Conservation (phyloP, 1,140 invertebrate genomes). For the Theocolax elegans region DNA sequence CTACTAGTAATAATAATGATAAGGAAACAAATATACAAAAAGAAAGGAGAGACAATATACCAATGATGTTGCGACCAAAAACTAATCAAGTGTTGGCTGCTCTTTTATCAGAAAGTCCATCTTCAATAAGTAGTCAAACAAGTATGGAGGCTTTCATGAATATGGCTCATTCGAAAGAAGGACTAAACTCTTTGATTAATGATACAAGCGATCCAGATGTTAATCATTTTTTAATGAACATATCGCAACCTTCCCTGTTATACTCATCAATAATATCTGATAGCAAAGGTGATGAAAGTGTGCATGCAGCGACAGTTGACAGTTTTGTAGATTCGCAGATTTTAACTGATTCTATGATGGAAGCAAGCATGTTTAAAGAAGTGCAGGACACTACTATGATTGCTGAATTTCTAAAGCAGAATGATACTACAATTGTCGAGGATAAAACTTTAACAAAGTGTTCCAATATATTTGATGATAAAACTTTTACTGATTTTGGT, state of each 20-base stretch:
- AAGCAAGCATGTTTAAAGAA: conserved; percentile 57
- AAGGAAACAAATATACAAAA: conserved; percentile 26
- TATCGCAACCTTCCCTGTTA: conserved; percentile 60
- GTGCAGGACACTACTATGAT: conserved; percentile 42
- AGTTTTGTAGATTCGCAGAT: conserved; percentile 55
- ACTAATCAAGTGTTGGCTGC: conserved; percentile 27
- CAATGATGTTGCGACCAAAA: conserved; percentile 50
- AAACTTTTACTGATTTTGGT: not conserved
- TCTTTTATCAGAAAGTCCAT: conserved; percentile 37
- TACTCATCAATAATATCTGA: conserved; percentile 52
- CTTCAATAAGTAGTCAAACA: conserved; percentile 50
- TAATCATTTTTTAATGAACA: conserved; percentile 54
- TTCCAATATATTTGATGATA: too few species aligned
- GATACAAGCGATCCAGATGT: conserved; percentile 55
- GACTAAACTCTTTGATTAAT: conserved; percentile 60
- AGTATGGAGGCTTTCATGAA: conserved; percentile 62
- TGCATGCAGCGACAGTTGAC: conserved; percentile 29
- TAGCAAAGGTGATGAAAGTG: conserved; percentile 41
- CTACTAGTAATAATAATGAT: conserved; percentile 30
- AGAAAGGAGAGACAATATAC: conserved; percentile 46
- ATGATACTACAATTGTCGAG: conserved; percentile 18
- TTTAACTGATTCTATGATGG: conserved; percentile 61
- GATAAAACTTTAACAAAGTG: conserved; percentile 24
- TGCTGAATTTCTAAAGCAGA: conserved; percentile 36
- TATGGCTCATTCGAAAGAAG: conserved; percentile 56